Conservation (phyloP, 2,888 invertebrate species). For the Lysandra bellargus region DNA sequence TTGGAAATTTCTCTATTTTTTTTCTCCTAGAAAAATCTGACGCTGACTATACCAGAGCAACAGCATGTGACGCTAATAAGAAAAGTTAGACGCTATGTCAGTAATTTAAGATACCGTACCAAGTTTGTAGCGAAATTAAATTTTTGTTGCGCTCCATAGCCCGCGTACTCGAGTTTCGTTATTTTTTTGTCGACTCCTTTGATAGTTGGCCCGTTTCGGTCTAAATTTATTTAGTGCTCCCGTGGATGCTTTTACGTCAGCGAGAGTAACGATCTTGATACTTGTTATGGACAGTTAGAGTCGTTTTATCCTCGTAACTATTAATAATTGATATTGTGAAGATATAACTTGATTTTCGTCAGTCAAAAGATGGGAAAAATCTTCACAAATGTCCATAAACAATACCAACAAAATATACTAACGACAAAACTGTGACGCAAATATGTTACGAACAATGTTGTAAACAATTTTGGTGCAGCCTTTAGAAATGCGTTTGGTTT, state of each 20-base stretch:
- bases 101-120: constrained; percentile 61
- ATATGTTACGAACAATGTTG: no score
- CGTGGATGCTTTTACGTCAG: constrained; percentile 19
- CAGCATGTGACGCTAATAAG: constrained; percentile 51
- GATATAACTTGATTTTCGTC: no score
- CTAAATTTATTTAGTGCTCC: constrained; percentile 34
- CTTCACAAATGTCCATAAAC: no score
- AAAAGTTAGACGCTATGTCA: constrained; percentile 62
- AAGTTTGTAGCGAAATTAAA: constrained; percentile 63
- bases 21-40: no score
- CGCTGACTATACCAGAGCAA: not conserved
- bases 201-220: constrained; percentile 41
- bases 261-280: constrained; percentile 14
- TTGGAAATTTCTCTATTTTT: no score
- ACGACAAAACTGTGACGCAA: no score
- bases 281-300: not conserved
- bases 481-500: no score
- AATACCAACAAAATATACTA: no score
- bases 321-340: not conserved
- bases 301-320: not conserved
- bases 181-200: constrained; percentile 40
- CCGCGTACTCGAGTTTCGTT: constrained; percentile 41
- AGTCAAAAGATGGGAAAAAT: no score
- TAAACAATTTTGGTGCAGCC: no score
- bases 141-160: constrained; percentile 55